Base-by-base conservation (phyloP, 2,888 invertebrate species). In the Axea sp. region DNA sequence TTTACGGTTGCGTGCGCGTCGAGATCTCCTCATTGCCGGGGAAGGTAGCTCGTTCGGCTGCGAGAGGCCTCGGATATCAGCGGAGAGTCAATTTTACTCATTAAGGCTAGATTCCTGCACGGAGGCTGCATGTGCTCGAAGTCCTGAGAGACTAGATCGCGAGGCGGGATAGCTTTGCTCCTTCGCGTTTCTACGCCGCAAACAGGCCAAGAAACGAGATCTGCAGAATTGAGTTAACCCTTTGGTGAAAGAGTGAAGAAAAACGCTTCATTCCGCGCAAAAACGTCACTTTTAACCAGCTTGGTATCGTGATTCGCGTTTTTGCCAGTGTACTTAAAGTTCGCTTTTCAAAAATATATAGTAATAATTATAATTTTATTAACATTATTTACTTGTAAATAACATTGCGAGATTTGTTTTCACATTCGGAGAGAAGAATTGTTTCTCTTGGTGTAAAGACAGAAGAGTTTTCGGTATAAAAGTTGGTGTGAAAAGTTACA, bases 31-130 rank as follows among this genome's bases (percentile, higher is more conserved):
- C 59, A 47, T 64, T 57, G 73, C 57, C 39, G 24, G 31, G 57
- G 64, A 64, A 67, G 62, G 60, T 51, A 65, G 55, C 53, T 53
- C 57, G 51, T 26, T 41, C 19, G 31, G 39, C 39, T 47, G 57
- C 26, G 53, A 55, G 71, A 55, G 33, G 26, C 41, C 45, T 71
- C 59, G 68, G 62, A 69, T 64, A 64, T 39, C 55, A 69, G 53
- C 71, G 60, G 76, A 81, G 77, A 81, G 81, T 79, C 81, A 83
- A 82, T 84, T 85, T 86, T 85, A 84, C 83, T 86, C 85, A 85
- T 86, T 86, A 86, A 83, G 82, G 76, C 82, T 84, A 86, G 86
- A 86, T 84, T 84, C 84, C 83, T 84, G 84, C 84, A 84, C 84
- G 85, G 79, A 83, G 37, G 55, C 78, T 77, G 65, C 53, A 49